phyloP scores from a whole-genome alignment of 2,797 vertebrate species.

The Falco cherrug region DNA sequence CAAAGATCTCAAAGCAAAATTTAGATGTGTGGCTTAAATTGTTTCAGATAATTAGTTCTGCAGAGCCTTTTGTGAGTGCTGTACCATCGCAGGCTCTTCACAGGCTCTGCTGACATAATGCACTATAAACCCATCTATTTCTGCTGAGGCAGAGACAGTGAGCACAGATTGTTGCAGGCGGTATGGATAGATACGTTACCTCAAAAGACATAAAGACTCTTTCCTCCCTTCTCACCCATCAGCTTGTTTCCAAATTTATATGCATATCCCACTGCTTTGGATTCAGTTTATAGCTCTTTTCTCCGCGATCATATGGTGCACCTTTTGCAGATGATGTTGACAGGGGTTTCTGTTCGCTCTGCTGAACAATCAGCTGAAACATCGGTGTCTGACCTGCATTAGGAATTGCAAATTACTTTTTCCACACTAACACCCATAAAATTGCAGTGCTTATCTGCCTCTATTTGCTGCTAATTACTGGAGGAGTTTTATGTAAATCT shows the following conservation, averaged over 20 bases:
- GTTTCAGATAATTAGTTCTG: not conserved
- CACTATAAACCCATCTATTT: not conserved
- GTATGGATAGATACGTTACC: not conserved
- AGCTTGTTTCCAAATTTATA: not conserved
- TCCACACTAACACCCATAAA: conserved; percentile 13
- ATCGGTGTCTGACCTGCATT: conserved; percentile 27
- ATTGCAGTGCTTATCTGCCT: conserved; percentile 29
- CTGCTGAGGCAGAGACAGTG: not conserved
- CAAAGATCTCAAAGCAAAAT: not conserved
- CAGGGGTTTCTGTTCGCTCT: not conserved
- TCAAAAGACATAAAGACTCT: not conserved
- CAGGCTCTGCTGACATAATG: not conserved
- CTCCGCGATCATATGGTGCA: not conserved
- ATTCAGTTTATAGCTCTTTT: not conserved
- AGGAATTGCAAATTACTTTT: conserved; percentile 30
- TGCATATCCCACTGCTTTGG: not conserved
- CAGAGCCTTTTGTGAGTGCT: not conserved
- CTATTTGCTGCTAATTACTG: conserved; percentile 46
- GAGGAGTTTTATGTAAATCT: conserved; percentile 34
- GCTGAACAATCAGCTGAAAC: not conserved
- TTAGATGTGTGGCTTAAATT: not conserved
- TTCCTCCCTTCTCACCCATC: not conserved
- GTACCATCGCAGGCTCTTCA: not conserved
- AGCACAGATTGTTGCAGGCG: not conserved
- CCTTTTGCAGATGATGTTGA: not conserved